Percentiles rank a stretch among this genome's conserved stretches.
These are phyloP conservation scores for Hirtodrosophila trivittata DNA, from an alignment of 2,888 invertebrate genomes.

Conservation along the genomic window DNA sequence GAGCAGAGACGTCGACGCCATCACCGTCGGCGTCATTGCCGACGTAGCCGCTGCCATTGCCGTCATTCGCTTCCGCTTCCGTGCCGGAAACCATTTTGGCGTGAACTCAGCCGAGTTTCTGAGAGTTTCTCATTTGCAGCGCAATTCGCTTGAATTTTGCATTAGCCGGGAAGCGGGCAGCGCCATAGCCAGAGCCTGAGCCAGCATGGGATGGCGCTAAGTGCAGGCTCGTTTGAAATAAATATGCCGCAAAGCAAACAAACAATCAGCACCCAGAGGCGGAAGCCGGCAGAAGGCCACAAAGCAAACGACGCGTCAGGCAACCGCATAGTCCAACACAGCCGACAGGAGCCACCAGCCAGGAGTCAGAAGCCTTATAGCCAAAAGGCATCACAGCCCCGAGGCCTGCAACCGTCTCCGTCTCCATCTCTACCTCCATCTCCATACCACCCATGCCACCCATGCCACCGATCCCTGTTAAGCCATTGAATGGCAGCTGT, in stretches of 20 bases:
- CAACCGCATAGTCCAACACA: constrained; percentile 62
- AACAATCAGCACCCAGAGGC: constrained; percentile 55
- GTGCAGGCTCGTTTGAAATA: constrained; percentile 79
- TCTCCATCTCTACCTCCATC: no score
- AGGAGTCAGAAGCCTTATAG: constrained; percentile 10
- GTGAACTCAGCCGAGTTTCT: constrained; percentile 58
- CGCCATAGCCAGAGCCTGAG: not conserved
- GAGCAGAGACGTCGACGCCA: constrained; percentile 21
- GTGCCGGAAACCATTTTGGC: constrained; percentile 78
- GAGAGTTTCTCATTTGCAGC: constrained; percentile 69
- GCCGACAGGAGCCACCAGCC: constrained; percentile 10
- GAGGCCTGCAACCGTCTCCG: constrained; percentile 17
- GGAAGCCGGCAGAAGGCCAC: constrained; percentile 30
- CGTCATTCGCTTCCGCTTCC: constrained; percentile 71
- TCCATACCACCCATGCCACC: not conserved
- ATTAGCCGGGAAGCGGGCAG: constrained; percentile 50
- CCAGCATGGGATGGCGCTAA: constrained; percentile 45
- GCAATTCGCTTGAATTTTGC: constrained; percentile 75
- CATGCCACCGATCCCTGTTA: constrained; percentile 1
- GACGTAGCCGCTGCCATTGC: constrained; percentile 23
- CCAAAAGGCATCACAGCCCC: constrained; percentile 28
- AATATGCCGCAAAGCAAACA: constrained; percentile 81
- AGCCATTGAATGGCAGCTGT: constrained; percentile 57
- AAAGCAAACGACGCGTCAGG: constrained; percentile 70
- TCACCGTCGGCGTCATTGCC: constrained; percentile 11